A percentile compares a stretch with the other conserved stretches of the same genome.
These are phyloP conservation scores for Tetranychus urticae DNA, from an alignment of 1,140 invertebrate species.

Conservation along the genomic window DNA sequence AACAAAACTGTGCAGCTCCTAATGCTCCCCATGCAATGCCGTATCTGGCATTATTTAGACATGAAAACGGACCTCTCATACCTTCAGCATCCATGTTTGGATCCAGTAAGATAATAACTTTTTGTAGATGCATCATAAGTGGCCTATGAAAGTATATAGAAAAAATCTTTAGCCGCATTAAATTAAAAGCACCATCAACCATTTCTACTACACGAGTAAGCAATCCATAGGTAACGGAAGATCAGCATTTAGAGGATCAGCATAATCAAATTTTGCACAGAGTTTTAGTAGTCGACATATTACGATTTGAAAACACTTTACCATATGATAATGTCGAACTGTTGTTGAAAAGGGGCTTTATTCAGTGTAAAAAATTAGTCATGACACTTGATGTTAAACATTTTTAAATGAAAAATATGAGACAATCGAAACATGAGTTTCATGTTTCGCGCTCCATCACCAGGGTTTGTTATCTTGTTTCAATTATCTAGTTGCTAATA, in stretches of 20 bases:
- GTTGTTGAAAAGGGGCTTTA: too few relatives aligned
- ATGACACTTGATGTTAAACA: too few relatives aligned
- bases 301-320: background rate
- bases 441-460: too few relatives aligned
- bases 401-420: too few relatives aligned
- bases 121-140: conserved; percentile 37
- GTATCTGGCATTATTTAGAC: conserved; percentile 86
- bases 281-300: background rate
- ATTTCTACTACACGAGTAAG: conserved; percentile 75
- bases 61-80: conserved; percentile 75
- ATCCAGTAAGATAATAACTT: conserved; percentile 60
- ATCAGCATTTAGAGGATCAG: conserved; percentile 73
- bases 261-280: conserved; percentile 47
- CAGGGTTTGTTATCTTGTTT: too few relatives aligned
- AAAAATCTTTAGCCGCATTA: conserved; percentile 26
- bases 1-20: conserved; percentile 85
- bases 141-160: conserved; percentile 23
- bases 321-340: too few relatives aligned
- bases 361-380: too few relatives aligned
- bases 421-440: too few relatives aligned
- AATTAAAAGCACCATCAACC: conserved; percentile 41
- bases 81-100: conserved; percentile 89
- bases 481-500: too few relatives aligned
- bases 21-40: conserved; percentile 91
- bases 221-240: conserved; percentile 81